A percentile compares a stretch with the other conserved stretches of the same genome.
phyloP scores from a whole-genome alignment of 2,797 vertebrate genomes.

The Salmo trutta region DNA sequence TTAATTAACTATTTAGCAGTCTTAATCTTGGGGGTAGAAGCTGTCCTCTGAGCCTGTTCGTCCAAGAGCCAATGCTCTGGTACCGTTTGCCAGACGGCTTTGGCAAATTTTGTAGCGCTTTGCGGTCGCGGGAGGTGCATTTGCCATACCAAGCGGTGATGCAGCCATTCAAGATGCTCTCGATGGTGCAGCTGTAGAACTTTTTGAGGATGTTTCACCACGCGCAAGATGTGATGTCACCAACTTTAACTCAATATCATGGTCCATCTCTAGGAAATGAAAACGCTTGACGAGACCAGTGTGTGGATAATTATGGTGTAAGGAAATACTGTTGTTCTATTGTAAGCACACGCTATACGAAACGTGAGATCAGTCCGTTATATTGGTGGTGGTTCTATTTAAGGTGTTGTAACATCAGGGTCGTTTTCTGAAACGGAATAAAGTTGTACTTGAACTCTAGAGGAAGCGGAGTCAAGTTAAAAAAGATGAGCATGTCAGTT shows the following conservation, averaged over 20 bases:
- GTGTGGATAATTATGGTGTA: conserved; percentile 9
- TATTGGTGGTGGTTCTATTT: neutral
- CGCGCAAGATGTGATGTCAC: neutral
- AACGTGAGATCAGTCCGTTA: neutral
- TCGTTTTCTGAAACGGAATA: neutral
- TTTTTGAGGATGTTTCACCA: neutral
- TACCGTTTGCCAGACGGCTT: too few relatives aligned
- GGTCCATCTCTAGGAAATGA: conserved; percentile 12
- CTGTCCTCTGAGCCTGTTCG: too few relatives aligned
- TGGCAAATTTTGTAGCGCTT: too few relatives aligned
- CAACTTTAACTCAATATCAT: neutral
- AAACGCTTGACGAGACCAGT: neutral
- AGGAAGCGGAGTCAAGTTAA: neutral
- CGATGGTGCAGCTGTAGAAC: too few relatives aligned
- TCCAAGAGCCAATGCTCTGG: too few relatives aligned
- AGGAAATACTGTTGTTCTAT: neutral
- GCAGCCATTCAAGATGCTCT: too few relatives aligned
- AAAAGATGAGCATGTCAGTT: too few relatives aligned
- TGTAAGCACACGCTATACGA: neutral
- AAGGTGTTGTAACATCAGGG: neutral
- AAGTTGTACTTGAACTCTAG: neutral
- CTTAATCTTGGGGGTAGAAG: too few relatives aligned
- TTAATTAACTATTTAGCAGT: too few relatives aligned
- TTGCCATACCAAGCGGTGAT: too few relatives aligned
- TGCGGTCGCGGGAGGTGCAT: too few relatives aligned